Base-by-base conservation (phyloP, 2,113 vertebrate genomes). In the Cromileptes altivelis region DNA sequence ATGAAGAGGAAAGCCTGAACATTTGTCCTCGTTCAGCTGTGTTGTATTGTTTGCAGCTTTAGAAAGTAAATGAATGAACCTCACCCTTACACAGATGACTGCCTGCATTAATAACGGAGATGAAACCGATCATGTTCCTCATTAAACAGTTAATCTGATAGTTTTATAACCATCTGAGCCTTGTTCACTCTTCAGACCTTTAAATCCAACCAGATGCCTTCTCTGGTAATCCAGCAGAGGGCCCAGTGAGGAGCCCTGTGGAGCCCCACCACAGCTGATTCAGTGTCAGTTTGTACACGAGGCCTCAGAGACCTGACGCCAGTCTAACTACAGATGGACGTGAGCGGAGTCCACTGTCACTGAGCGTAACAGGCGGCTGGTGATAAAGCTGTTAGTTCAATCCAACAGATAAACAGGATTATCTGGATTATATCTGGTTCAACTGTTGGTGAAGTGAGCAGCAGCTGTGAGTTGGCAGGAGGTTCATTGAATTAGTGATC, bases 131-230 rank as follows among this genome's bases (percentile, higher is more conserved):
- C 64, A 61, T 58, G 69, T 45, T 33, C 27, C 68, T 89, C 70
- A 57, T 70, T 72, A 88, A 75, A 82, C 15, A 33, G 72, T 74
- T 60, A 81, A 73, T 72, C 74, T 93, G 82, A 87, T 86, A 67
- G 63, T 83, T 78, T 63, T 84, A 69, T 55, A 80, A 84, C 82
- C 75, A 85, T 78, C 82, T 80, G 85, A 93, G 84, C 56, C 47
- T 21, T 4, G 3, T 49, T 4, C 55, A 4, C 64, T 55, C 67
- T 60, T 76, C 37, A 49, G 75, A 40, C 50, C 58, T 45, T 70
- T 70, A 91, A 90, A 90, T 87, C 90, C 84, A 80, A 83, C 86
- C 91, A 93, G 85, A 93, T 86, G 81, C 78, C 71, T n/a, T 30
- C 2, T 56, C 17, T 53, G 55, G 14, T 93, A 93, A 93, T 94